These are phyloP conservation scores for Aproaerema taeniolella DNA, from an alignment of 2,888 invertebrate species.

Conservation along the genomic window DNA sequence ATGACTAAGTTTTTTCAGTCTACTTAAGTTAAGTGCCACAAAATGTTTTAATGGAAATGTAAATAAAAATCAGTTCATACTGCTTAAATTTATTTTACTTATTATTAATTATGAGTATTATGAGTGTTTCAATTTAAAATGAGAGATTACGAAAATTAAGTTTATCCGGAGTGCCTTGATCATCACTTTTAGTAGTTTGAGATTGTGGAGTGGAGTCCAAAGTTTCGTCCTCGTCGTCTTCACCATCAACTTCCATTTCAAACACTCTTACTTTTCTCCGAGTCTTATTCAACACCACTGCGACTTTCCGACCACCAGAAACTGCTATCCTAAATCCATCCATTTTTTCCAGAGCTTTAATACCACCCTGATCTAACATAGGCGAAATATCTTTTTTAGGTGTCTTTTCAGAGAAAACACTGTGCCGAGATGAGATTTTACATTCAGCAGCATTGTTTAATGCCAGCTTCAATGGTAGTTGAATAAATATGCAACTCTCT, in stretches of 20 bases:
- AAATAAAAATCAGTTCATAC: no score
- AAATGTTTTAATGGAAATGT: no score
- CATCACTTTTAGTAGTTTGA: constrained; percentile 36
- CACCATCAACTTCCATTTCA: constrained; percentile 96
- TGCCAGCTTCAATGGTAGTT: constrained; percentile 68
- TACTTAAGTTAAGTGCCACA: no score
- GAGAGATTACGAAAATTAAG: no score
- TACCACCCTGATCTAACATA: constrained; percentile 67
- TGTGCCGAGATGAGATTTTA: constrained; percentile 51
- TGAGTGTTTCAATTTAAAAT: no score
- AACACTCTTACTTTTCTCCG: constrained; percentile 89
- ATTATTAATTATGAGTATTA: no score
- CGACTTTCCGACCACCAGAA: constrained; percentile 89
- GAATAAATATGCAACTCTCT: constrained; percentile 64
- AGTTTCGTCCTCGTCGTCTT: constrained; percentile 88
- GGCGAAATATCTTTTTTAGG: constrained; percentile 72
- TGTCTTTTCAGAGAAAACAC: constrained; percentile 62
- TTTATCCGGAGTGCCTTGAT: no score
- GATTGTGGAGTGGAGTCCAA: constrained; percentile 63
- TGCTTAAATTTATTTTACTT: no score
- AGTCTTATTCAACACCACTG: constrained; percentile 89
- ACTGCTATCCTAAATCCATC: constrained; percentile 85
- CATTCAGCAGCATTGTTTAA: constrained; percentile 57
- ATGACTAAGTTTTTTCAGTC: no score
- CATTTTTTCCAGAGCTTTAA: constrained; percentile 81